These are phyloP conservation scores for Cistogaster globosa DNA, from an alignment of 2,888 invertebrate genomes.

Conservation along the genomic window DNA sequence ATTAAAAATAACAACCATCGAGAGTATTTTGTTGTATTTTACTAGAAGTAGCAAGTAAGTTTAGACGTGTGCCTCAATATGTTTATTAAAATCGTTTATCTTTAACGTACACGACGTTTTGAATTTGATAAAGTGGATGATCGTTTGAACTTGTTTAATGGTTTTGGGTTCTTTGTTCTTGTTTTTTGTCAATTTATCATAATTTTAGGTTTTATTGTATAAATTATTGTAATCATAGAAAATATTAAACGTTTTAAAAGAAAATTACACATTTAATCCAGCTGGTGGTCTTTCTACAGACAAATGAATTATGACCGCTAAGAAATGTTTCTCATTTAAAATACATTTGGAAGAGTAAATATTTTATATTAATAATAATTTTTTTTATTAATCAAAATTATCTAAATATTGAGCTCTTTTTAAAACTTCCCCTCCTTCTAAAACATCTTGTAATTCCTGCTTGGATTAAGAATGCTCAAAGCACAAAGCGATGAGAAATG, in stretches of 20 bases:
- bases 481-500: too few species aligned
- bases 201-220: background rate
- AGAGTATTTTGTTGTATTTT: background rate
- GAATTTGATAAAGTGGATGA: constrained; percentile 52
- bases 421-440: too few species aligned
- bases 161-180: constrained; percentile 18
- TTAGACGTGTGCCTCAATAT: constrained; percentile 62
- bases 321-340: background rate
- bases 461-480: too few species aligned
- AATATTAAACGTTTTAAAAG: constrained; percentile 13
- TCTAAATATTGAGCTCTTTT: too few species aligned
- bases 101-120: constrained; percentile 32
- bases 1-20: constrained; percentile 34
- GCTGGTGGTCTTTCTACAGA: constrained; percentile 35
- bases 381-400: background rate
- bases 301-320: background rate
- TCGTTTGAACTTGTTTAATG: constrained; percentile 52
- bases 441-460: too few species aligned
- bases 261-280: constrained; percentile 9
- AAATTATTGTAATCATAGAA: constrained; percentile 14
- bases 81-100: constrained; percentile 64
- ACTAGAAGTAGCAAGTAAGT: constrained; percentile 21
- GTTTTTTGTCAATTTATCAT: constrained; percentile 60
- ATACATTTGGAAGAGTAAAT: background rate
- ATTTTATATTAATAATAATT: background rate